phyloP scores from a whole-genome alignment of 2,113 vertebrate genomes.

The Conger conger region DNA sequence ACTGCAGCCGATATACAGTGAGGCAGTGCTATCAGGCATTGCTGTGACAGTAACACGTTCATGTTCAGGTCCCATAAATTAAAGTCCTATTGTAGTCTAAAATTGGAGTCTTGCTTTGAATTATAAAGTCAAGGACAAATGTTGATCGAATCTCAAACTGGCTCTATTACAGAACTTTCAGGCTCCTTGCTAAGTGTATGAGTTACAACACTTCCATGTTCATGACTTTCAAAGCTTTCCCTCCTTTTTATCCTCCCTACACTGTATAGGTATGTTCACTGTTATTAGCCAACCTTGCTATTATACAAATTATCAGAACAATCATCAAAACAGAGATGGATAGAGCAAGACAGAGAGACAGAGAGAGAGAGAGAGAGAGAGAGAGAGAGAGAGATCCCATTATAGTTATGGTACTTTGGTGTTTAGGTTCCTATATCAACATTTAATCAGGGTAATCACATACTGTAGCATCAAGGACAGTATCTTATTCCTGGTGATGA shows the following conservation, averaged over 20 bases:
- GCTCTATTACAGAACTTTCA: no score
- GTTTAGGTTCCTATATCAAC: not conserved
- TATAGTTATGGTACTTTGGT: no score
- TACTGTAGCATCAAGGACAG: not conserved
- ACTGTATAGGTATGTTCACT: not conserved
- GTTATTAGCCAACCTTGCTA: not conserved
- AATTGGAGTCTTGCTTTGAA: no score
- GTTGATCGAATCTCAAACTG: no score
- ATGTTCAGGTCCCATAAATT: not conserved
- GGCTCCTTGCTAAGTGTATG: no score
- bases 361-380: not conserved
- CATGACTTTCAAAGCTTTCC: not conserved
- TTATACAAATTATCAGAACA: not conserved
- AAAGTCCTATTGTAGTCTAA: not conserved
- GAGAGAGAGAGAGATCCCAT: not conserved
- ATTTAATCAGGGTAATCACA: not conserved
- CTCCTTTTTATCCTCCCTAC: not conserved
- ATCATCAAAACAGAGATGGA: not conserved
- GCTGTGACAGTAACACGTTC: not conserved
- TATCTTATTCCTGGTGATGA: not conserved
- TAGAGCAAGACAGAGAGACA: not conserved
- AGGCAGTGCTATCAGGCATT: not conserved
- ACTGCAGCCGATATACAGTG: not conserved
- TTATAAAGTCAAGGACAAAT: no score
- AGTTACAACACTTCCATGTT: no score